A percentile compares a stretch with the other conserved stretches of the same genome.
Conservation (phyloP, 2,888 invertebrate genomes). For the Synanthedon tipuliformis region DNA sequence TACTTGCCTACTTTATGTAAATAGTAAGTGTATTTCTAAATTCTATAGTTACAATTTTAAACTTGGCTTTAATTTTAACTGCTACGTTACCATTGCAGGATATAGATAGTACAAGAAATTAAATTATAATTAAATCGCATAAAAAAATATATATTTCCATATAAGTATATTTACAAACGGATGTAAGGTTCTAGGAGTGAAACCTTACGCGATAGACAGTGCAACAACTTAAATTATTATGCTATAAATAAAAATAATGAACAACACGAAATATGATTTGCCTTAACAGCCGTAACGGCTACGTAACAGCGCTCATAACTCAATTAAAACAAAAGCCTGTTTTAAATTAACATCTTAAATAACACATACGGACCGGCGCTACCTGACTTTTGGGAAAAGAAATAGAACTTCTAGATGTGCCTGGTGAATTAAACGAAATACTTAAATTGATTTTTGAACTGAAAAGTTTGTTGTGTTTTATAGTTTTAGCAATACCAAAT, state of each 20-base stretch:
- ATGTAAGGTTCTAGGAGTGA: too few relatives aligned
- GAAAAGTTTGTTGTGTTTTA: neutral
- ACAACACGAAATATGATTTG: constrained; percentile 18
- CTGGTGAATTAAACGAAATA: neutral
- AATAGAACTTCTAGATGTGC: constrained; percentile 21
- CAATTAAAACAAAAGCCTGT: constrained; percentile 57
- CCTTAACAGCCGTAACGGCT: constrained; percentile 40
- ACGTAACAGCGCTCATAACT: constrained; percentile 49
- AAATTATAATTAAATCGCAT: too few relatives aligned
- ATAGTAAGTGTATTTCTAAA: too few relatives aligned
- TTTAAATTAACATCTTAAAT: constrained; percentile 52
- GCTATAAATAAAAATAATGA: constrained; percentile 5
- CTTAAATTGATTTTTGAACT: neutral
- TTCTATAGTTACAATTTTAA: too few relatives aligned
- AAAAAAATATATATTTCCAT: too few relatives aligned
- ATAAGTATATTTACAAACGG: too few relatives aligned
- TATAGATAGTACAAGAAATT: too few relatives aligned
- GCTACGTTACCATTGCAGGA: too few relatives aligned
- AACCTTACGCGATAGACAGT: too few relatives aligned
- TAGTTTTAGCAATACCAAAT: too few relatives aligned
- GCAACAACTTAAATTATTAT: neutral
- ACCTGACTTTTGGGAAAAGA: constrained; percentile 31
- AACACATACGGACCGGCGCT: constrained; percentile 43
- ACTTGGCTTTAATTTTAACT: too few relatives aligned
- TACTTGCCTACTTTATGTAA: neutral